Percentiles rank a stretch among this genome's conserved stretches.
Conservation (phyloP, 2,888 invertebrate genomes). For the Lucinisca nassula region DNA sequence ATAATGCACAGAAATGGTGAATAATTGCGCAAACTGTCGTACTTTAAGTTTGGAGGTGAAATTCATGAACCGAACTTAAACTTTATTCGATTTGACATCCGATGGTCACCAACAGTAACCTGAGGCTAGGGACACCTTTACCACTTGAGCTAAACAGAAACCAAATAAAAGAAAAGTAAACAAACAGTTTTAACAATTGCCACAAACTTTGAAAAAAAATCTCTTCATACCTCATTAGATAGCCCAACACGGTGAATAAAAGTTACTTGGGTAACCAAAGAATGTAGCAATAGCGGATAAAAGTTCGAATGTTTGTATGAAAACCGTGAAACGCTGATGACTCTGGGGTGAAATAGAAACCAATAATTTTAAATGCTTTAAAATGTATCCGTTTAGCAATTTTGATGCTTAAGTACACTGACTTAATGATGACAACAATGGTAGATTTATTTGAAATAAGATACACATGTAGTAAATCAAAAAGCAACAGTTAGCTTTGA, state of each 20-base stretch:
- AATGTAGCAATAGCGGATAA: background rate
- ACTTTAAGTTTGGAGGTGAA: background rate
- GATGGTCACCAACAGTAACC: conserved; percentile 6
- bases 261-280: background rate
- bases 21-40: no score
- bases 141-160: background rate
- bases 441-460: background rate
- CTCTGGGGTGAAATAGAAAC: background rate
- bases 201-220: background rate
- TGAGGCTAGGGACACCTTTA: background rate
- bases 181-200: background rate
- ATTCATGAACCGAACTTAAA: conserved; percentile 27
- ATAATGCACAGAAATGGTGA: no score
- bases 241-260: background rate
- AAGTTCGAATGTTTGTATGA: background rate
- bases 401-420: background rate
- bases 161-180: background rate
- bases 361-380: background rate
- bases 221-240: conserved; percentile 2
- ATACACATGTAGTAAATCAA: background rate
- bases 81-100: background rate
- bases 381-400: background rate
- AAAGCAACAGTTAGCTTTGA: background rate
- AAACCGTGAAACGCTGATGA: background rate
- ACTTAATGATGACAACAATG: background rate